Evolutionary conservation across 2,113 vertebrate species (phyloP).

Genomic region (Eudyptes chrysolophus): DNA sequence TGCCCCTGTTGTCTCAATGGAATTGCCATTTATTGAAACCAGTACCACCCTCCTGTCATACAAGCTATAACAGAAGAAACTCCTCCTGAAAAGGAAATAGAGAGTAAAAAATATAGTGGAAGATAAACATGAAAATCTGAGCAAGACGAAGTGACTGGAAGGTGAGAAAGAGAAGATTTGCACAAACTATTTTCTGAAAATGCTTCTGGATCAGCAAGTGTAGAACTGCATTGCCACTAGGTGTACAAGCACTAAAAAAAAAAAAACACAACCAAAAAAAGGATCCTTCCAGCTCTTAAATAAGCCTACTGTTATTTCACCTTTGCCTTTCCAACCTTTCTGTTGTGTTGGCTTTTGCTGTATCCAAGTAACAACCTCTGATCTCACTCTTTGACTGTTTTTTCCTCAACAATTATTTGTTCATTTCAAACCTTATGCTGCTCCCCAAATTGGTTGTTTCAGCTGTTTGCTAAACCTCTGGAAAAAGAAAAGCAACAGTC

Average conservation of each 20-base stretch:
- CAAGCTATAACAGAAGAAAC: not conserved
- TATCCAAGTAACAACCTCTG: conserved; percentile 28
- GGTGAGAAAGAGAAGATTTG: not conserved
- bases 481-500: not conserved
- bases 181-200: not conserved
- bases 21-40: not conserved
- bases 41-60: rapidly evolving
- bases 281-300: not conserved
- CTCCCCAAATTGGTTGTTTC: not conserved
- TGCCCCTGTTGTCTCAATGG: not conserved
- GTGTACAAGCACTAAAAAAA: not conserved
- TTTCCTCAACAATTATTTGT: conserved; percentile 30
- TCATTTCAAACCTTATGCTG: conserved; percentile 18
- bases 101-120: not conserved
- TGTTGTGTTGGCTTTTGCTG: conserved; percentile 17
- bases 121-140: not conserved
- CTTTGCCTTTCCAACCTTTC: conserved; percentile 21
- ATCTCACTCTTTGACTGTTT: not conserved
- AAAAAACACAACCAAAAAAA: not conserved
- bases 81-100: not conserved
- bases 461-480: conserved; percentile 44
- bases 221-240: not conserved
- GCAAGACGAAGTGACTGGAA: not conserved
- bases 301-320: not conserved
- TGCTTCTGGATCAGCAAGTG: not conserved